Evolutionary conservation across 2,888 invertebrate genomes (phyloP).

Genomic region (Cheiracanthium punctorium): DNA sequence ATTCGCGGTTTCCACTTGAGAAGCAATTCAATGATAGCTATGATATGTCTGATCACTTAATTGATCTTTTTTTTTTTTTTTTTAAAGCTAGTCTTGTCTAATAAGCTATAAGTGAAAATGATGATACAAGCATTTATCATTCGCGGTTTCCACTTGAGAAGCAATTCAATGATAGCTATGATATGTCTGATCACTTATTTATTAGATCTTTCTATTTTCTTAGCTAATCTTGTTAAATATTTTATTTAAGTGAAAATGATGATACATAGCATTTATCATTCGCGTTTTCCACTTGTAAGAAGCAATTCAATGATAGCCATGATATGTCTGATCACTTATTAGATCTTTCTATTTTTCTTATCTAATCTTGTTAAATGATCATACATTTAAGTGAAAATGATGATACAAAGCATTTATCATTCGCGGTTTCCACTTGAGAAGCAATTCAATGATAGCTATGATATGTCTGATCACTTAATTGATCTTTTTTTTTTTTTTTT

Average conservation of each 20-base stretch:
- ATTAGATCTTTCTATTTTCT: no score
- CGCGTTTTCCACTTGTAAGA: neutral
- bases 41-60: neutral
- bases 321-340: neutral
- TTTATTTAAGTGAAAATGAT: no score
- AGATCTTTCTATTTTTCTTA: no score
- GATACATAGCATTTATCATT: no score
- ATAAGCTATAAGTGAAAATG: neutral
- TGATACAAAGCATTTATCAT: neutral
- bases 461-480: neutral
- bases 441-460: neutral
- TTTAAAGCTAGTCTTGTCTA: no score
- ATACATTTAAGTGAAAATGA: neutral
- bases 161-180: neutral
- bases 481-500: no score
- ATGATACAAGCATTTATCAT: neutral
- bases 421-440: constrained; percentile 28
- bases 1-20: constrained; percentile 28
- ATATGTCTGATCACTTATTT: neutral
- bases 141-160: constrained; percentile 3
- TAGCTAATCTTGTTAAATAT: no score
- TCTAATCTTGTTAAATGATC: no score
- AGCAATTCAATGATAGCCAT: neutral
- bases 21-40: neutral
- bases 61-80: no score